Evolutionary conservation across 2,888 invertebrate genomes (phyloP).

Genomic region (Conchocele bisecta): DNA sequence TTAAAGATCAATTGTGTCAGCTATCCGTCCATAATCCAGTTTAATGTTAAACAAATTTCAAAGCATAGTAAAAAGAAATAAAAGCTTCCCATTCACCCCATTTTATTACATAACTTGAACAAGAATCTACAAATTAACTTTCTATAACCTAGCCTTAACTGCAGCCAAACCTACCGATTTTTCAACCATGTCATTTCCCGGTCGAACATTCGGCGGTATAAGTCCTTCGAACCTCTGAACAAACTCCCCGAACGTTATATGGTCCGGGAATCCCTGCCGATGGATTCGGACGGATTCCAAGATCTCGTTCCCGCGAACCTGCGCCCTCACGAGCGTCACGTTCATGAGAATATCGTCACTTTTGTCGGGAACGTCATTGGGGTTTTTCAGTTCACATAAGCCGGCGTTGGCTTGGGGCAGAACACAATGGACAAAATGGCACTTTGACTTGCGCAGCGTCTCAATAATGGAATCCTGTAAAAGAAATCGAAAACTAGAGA

Average conservation of each 20-base stretch:
- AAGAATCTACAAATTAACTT: no score
- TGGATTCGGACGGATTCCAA: constrained; percentile 94
- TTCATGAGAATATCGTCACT: constrained; percentile 86
- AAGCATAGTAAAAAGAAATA: no score
- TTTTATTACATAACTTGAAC: no score
- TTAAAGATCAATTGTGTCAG: no score
- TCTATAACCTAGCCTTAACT: no score
- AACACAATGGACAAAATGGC: constrained; percentile 94
- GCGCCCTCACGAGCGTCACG: constrained; percentile 90
- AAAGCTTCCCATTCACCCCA: no score
- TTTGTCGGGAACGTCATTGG: constrained; percentile 67
- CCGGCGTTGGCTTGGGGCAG: constrained; percentile 91
- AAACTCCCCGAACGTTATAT: constrained; percentile 94
- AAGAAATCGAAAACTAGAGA: no score
- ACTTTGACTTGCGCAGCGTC: constrained; percentile 92
- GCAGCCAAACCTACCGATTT: constrained; percentile 69
- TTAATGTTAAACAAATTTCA: no score
- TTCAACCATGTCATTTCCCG: constrained; percentile 70
- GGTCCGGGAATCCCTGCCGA: constrained; percentile 97
- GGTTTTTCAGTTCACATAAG: constrained; percentile 84
- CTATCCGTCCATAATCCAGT: no score
- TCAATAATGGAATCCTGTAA: constrained; percentile 94
- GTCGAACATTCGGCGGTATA: constrained; percentile 75
- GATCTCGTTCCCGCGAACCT: constrained; percentile 94
- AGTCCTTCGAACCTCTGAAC: constrained; percentile 89